Percentiles rank a stretch among this genome's conserved stretches.
These are phyloP conservation scores for Halcyon leucocephala DNA, from an alignment of 2,797 vertebrate genomes.

Conservation along the genomic window DNA sequence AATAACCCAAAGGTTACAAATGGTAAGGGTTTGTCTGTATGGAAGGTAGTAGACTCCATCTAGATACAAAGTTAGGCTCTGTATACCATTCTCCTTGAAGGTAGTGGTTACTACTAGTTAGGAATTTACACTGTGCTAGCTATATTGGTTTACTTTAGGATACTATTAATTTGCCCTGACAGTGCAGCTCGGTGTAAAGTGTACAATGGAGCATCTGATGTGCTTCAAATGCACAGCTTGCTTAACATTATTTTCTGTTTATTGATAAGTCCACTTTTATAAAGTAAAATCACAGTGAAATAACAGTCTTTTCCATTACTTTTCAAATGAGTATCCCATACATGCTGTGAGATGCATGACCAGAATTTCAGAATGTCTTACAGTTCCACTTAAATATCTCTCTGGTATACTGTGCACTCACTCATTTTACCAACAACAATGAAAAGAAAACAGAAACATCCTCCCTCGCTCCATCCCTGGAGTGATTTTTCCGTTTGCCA, in stretches of 20 bases:
- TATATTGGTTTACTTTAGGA: neutral
- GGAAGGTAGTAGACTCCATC: neutral
- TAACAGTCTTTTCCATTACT: neutral
- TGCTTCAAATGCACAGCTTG: neutral
- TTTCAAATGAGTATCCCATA: neutral
- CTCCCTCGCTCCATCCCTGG: too few species aligned
- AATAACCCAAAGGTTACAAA: neutral
- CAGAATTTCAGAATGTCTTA: neutral
- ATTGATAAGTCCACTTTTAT: neutral
- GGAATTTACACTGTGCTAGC: rapidly evolving
- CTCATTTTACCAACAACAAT: neutral
- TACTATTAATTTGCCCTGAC: neutral
- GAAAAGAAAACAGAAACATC: neutral
- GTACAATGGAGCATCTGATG: neutral
- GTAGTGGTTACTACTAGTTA: neutral
- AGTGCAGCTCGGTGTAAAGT: neutral
- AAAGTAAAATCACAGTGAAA: neutral
- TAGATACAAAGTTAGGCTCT: neutral
- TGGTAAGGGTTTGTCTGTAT: neutral
- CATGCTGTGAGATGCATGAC: neutral
- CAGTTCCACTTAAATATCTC: neutral
- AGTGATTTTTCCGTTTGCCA: neutral
- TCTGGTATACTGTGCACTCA: neutral
- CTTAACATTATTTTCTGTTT: neutral
- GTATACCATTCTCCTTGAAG: neutral